Base-by-base conservation (phyloP, 2,888 invertebrate species). In the Caenorhabditis angaria region DNA sequence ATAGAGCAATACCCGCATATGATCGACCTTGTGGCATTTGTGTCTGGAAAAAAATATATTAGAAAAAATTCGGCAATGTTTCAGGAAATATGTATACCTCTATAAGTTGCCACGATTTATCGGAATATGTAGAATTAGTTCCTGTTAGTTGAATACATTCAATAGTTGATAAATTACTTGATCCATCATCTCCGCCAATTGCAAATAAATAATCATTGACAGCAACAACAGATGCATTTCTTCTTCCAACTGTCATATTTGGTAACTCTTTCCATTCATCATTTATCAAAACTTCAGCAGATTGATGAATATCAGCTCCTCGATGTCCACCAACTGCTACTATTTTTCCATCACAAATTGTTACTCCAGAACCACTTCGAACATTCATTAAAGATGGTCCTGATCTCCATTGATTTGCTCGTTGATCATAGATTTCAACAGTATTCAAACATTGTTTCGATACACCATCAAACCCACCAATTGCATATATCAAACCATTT, bases 401-500 rank as follows among this genome's bases (percentile, higher is more conserved):
- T 27, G 64, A 54, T 4, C 68, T 47, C 75, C 75, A 76, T 64
- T 65, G 60, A 47, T 76, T 64, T 25, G 75, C 75, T 53, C 70
- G 32, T 0, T 64, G 63, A 51, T 76, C 75, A 35, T 62, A 71
- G 12, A 70, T 65, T 71, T 76, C 75, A 12, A 75, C 75, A 65
- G 75, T 65, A 28, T 71, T 70, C 48, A 71, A 28, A 48, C 75
- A 76, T 20, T 71, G 70, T 54, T 66, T 70, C 3, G 65, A 61
- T 3, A 60, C 61, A 0, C 97, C 97, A 89, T 97, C 97, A 88
- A 97, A 97, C 0, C 91, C 91, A 20, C 97, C 97, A 5, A 99
- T 97, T 1, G 97, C 97, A 89, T 97, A 99, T 35, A 99, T 90
- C 66, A 96, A 90, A 89, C 97, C 96, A 89, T 95, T 95, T 55